These are phyloP conservation scores for Aphelenchoides avenae DNA, from an alignment of 1,140 invertebrate genomes.

Conservation along the genomic window DNA sequence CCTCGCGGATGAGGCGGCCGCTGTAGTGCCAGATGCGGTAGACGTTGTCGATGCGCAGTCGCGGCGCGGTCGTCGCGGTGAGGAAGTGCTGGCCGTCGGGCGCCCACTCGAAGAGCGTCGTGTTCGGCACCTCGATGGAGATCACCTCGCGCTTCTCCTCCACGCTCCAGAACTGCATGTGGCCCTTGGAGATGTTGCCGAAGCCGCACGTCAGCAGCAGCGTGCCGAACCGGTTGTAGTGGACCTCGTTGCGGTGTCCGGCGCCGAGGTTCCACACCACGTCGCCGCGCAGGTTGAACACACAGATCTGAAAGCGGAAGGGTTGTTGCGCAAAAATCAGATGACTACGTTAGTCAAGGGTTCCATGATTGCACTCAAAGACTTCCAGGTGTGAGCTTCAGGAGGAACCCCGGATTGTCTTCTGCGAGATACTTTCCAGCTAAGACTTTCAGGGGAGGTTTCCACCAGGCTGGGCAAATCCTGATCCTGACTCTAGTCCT, in stretches of 20 bases:
- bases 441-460: no score
- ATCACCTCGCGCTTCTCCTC: conserved; percentile 47
- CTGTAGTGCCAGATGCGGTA: conserved; percentile 55
- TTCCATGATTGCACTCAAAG: no score
- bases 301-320: no score
- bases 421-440: no score
- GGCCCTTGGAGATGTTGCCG: conserved; percentile 77
- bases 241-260: conserved; percentile 77
- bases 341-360: no score
- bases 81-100: conserved; percentile 85
- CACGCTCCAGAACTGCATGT: conserved; percentile 85
- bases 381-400: no score
- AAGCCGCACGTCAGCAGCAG: conserved; percentile 87
- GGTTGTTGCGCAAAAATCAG: no score
- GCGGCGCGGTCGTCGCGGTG: conserved; percentile 85
- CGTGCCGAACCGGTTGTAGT: conserved; percentile 84
- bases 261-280: conserved; percentile 84
- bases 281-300: conserved; percentile 88
- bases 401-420: no score
- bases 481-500: no score
- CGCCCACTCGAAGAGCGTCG: conserved; percentile 82
- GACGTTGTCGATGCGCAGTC: conserved; percentile 77
- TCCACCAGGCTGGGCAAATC: no score
- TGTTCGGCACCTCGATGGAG: conserved; percentile 73
- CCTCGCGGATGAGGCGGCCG: conserved; percentile 44